Evolutionary conservation across 2,888 invertebrate species (phyloP).

Genomic region (Patella caerulea): DNA sequence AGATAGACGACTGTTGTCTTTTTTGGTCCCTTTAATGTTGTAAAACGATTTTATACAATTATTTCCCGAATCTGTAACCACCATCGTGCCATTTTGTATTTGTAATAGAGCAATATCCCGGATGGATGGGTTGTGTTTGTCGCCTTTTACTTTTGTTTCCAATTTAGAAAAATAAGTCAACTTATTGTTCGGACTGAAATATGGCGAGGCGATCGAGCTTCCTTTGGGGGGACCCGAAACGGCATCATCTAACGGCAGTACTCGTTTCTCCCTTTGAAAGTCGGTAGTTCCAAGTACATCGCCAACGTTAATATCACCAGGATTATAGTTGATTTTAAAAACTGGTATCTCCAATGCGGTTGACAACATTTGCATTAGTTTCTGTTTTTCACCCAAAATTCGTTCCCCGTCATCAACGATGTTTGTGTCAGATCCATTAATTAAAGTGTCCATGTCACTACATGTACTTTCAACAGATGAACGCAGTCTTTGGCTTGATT

Average conservation of each 20-base stretch:
- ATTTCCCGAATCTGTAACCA: constrained; percentile 15
- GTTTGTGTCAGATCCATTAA: too few species aligned
- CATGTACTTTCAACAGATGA: too few species aligned
- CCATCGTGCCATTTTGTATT: constrained; percentile 1
- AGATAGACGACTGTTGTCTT: background rate
- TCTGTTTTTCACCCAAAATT: too few species aligned
- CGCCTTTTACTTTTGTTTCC: constrained; percentile 5
- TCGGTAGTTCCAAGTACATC: too few species aligned
- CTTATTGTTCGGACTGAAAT: background rate
- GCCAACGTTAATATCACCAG: too few species aligned
- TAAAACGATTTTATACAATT: constrained; percentile 15
- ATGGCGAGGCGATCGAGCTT: background rate
- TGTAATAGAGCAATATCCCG: background rate
- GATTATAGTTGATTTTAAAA: too few species aligned
- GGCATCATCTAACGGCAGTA: background rate
- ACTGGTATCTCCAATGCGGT: too few species aligned
- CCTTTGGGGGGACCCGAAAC: background rate
- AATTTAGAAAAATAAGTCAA: background rate
- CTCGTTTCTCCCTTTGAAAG: background rate
- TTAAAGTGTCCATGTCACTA: too few species aligned
- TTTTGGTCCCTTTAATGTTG: background rate
- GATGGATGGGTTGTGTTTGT: background rate
- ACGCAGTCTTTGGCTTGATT: too few species aligned
- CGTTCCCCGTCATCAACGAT: too few species aligned
- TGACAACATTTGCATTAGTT: too few species aligned